Conservation (phyloP, 2,888 invertebrate species). For the Toxonevra muliebris region DNA sequence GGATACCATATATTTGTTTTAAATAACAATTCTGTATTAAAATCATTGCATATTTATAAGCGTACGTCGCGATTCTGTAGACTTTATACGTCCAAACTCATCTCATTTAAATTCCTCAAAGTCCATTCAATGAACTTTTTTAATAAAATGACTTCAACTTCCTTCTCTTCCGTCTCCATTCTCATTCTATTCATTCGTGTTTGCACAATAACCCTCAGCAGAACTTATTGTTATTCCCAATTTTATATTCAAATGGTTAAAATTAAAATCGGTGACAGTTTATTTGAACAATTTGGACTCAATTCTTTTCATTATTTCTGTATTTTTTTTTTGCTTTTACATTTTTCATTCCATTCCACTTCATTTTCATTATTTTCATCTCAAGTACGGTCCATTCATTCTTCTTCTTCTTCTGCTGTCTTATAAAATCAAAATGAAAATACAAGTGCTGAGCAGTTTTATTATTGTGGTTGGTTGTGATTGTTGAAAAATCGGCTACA, state of each 20-base stretch:
- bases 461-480: conserved; percentile 45
- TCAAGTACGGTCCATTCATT: conserved; percentile 46
- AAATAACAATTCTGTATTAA: too few species aligned
- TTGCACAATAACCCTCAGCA: conserved; percentile 1
- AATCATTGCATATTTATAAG: conserved; percentile 36
- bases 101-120: conserved; percentile 18
- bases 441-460: conserved; percentile 26
- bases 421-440: conserved; percentile 45
- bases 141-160: conserved; percentile 25
- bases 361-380: conserved; percentile 51
- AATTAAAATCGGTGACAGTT: conserved; percentile 54
- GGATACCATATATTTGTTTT: too few species aligned
- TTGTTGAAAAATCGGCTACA: conserved; percentile 36
- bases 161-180: conserved; percentile 7
- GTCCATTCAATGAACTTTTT: conserved; percentile 18
- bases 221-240: conserved; percentile 33
- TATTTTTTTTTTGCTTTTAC: conserved; percentile 27
- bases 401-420: conserved; percentile 38
- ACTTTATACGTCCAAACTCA: background rate
- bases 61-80: conserved; percentile 8
- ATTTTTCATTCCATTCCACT: conserved; percentile 38
- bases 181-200: background rate
- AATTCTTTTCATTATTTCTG: conserved; percentile 35
- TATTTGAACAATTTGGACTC: conserved; percentile 46
- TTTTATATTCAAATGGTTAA: conserved; percentile 49